phyloP scores from a whole-genome alignment of 2,113 vertebrate species.

The Ochotona princeps region DNA sequence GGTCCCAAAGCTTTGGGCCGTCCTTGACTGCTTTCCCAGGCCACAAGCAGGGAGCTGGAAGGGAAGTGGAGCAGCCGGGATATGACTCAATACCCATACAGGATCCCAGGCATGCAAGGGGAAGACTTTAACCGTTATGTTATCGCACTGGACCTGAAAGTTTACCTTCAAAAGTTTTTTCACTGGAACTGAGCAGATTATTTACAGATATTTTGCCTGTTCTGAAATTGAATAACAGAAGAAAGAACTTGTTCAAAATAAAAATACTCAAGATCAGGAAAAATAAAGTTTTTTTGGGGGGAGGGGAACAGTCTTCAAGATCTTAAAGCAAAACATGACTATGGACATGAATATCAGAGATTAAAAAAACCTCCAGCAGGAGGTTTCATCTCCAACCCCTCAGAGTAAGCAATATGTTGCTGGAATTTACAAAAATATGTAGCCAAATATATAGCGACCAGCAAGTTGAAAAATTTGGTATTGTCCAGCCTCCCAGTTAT shows the following conservation, averaged over 20 bases:
- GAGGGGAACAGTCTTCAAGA: slow-evolving; percentile 34
- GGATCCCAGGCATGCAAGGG: too few species aligned
- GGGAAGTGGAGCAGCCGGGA: too few species aligned
- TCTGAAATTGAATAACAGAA: background rate
- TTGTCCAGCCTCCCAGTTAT: background rate
- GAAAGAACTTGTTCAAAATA: slow-evolving; percentile 25
- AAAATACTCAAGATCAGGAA: background rate
- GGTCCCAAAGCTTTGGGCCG: too few species aligned
- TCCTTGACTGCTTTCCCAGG: too few species aligned
- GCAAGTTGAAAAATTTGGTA: background rate
- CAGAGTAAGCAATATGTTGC: background rate
- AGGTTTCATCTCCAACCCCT: slow-evolving; percentile 15
- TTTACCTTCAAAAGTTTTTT: slow-evolving; percentile 18
- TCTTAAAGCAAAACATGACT: background rate
- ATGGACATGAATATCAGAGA: background rate
- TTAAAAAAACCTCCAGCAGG: background rate
- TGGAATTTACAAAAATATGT: background rate
- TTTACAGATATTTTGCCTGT: background rate
- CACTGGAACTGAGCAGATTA: background rate
- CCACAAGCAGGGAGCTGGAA: too few species aligned
- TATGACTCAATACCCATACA: too few species aligned
- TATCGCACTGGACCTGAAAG: background rate
- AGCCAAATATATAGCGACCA: background rate
- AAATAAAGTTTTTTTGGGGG: background rate
- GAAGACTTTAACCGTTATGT: too few species aligned